Evolutionary conservation across 2,113 vertebrate species (phyloP), one percentile per base, ranked within the genome.

Genomic region (Suncus etruscus): DNA sequence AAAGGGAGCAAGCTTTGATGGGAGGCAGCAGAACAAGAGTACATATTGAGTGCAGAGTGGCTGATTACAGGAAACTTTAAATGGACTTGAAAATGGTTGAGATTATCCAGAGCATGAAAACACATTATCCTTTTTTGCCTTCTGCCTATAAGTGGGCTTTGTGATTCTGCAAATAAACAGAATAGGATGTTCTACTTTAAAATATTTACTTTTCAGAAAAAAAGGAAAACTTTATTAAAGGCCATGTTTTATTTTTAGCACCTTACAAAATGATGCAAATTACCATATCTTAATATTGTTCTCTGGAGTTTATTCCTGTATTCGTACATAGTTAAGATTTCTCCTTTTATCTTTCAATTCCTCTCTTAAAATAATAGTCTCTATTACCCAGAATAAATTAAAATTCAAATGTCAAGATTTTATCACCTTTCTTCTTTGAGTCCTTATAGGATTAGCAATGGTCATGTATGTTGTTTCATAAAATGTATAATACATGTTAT

Each of bases 401-500:
- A 63, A 83, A 92, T 58, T 79, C 27, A 86, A 20, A 32, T 81
- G 29, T 68, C 27, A 32, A 58, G 75, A 90, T 50, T 90, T 77
- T 90, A n/a, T 63, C 83, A 48, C 3, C 27, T 63, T 69, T 76
- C 31, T 75, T 32, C 77, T 78, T 80, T 0, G 0, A 39, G 2
- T 45, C 8, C 14, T 89, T 95, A 39, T 92, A 63, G 73, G 47
- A 20, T 83, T 51, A 65, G 54, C 16, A 74, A 18, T 5, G 81
- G 11, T 92, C 72, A 8, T 92, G 5, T 85, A 90, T 69, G 22
- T 78, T 95, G 22, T 61, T 15, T 81, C 58, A 78, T 66, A 70
- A 93, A 77, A 47, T 72, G 75, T 50, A 51, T 50, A 81, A 89
- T 83, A 79, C 83, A 65, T 90, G 15, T 89, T 89, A 11, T 77